These are phyloP conservation scores for Acrobasis suavella DNA, from an alignment of 2,888 invertebrate genomes.

Conservation along the genomic window DNA sequence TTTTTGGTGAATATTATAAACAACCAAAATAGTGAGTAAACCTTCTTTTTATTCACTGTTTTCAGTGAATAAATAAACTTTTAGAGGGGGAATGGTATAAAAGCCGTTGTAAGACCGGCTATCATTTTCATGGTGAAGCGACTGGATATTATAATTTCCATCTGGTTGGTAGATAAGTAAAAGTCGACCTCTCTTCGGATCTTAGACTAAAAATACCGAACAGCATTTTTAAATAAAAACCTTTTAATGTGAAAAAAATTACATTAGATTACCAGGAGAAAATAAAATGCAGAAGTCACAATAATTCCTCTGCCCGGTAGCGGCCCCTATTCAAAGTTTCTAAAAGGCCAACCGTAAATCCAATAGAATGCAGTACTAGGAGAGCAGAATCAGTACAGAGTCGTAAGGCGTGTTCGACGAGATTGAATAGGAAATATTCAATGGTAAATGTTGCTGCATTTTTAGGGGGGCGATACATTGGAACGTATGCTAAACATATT, in stretches of 20 bases:
- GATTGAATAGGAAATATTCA: conserved; percentile 40
- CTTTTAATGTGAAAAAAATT: conserved; percentile 7
- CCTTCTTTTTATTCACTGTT: too few relatives aligned
- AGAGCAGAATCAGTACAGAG: conserved; percentile 20
- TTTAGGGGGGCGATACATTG: conserved; percentile 23
- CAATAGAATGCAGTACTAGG: conserved; percentile 16
- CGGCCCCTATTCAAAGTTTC: conserved; percentile 11
- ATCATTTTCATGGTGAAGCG: too few relatives aligned
- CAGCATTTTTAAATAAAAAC: neutral
- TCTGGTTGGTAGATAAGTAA: too few relatives aligned
- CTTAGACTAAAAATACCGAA: too few relatives aligned
- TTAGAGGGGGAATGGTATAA: too few relatives aligned
- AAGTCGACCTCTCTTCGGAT: too few relatives aligned
- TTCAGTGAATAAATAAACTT: too few relatives aligned
- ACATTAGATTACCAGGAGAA: conserved; percentile 22
- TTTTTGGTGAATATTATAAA: too few relatives aligned
- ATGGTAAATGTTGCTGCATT: conserved; percentile 30
- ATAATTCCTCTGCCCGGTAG: neutral
- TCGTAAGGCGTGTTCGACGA: conserved; percentile 31
- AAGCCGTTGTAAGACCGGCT: too few relatives aligned
- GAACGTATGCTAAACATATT: too few relatives aligned
- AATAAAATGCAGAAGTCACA: conserved; percentile 7
- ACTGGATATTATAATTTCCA: too few relatives aligned
- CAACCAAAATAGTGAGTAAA: too few relatives aligned
- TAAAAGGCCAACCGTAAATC: conserved; percentile 17